Conservation (phyloP, 2,888 invertebrate genomes). For the Hofmannophila pseudospretella region DNA sequence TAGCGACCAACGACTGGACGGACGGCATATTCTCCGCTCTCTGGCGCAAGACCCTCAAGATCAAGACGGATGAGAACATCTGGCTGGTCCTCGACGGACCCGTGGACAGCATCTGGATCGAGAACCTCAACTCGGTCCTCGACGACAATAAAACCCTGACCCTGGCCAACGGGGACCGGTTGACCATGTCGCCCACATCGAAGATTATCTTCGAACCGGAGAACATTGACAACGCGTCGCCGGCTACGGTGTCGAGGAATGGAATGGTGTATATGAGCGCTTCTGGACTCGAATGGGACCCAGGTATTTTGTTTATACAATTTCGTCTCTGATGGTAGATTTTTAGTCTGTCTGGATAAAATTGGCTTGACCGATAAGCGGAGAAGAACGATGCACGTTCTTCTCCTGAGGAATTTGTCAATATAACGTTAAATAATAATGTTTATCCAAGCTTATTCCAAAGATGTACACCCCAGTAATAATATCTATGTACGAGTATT, state of each 20-base stretch:
- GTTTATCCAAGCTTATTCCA: no score
- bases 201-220: conserved; percentile 98
- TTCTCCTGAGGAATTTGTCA: no score
- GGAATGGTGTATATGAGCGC: conserved; percentile 99
- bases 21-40: conserved; percentile 98
- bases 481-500: no score
- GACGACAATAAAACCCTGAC: conserved; percentile 98
- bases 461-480: no score
- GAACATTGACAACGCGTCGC: conserved; percentile 98
- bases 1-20: conserved; percentile 99
- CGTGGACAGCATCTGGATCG: conserved; percentile 98
- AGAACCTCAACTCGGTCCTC: conserved; percentile 96
- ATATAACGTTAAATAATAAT: no score
- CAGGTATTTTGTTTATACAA: no score
- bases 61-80: conserved; percentile 91
- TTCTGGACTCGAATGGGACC: conserved; percentile 95
- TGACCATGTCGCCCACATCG: conserved; percentile 95
- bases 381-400: no score
- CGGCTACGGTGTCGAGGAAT: conserved; percentile 96
- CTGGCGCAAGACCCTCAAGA: conserved; percentile 95
- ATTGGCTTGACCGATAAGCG: no score
- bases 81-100: conserved; percentile 98
- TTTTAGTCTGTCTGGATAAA: no score
- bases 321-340: no score
- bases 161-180: conserved; percentile 95